Base-by-base conservation (phyloP, 2,797 vertebrate species). In the Sebastes kiyomatsui region DNA sequence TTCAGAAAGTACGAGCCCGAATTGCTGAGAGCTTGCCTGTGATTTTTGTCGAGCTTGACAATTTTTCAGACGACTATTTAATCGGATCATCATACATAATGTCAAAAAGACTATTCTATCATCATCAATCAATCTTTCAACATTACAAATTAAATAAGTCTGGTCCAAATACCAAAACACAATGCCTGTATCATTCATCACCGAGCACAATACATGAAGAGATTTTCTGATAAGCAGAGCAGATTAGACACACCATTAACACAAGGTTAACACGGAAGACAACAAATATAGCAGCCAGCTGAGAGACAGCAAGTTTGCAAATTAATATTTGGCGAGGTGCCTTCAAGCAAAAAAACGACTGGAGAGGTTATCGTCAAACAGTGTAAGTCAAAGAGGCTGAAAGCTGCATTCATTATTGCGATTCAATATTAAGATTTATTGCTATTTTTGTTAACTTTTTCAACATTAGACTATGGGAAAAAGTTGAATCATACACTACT, bases 251-350 rank as follows among this genome's bases (percentile, higher is more conserved):
- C 20, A 75, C 46, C 28, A 66, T 67, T 68, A 80, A 80, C 77
- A 83, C 54, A 75, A 83, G 55, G 79, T 67, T 65, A 81, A 76
- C 73, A 80, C 66, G 4, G 33, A 61, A 46, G 25, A 76, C 65
- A 82, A 66, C 61, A 81, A 61, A 69, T 74, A 80, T 46, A 79
- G 62, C 78, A 88, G 76, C 58, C 64, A 72, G 52, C 65, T 33
- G 75, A 70, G 68, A 67, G 59, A 72, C 72, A 27, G 59, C 52
- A 60, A 76, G 56, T 81, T 80, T 66, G 62, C 65, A 71, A 86
- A 82, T 80, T 32, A 30, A 64, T 38, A 82, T 86, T 71, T 72
- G 72, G 16, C 14, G 22, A 79, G 69, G 80, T 70, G 68, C 79
- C 77, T 69, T 56, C 23, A 4, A 69, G 74, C 59, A 60, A 80